phyloP scores from a whole-genome alignment of 2,797 vertebrate genomes.

The Hylomyscus alleni region DNA sequence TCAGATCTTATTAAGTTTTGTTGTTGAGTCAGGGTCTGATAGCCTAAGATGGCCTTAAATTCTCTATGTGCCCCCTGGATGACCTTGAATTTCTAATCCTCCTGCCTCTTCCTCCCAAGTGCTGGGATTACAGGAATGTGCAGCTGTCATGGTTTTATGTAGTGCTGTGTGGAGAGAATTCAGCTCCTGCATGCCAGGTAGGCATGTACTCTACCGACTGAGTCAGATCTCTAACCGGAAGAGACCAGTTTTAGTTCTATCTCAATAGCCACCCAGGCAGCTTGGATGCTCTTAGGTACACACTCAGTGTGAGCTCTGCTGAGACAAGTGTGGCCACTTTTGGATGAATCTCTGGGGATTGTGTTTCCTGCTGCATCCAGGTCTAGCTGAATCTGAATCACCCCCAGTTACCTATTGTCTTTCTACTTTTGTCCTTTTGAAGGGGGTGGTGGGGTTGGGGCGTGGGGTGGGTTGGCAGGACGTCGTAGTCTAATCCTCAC shows the following conservation, averaged over 20 bases:
- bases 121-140: not conserved
- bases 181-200: not conserved
- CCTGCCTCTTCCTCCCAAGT: not conserved
- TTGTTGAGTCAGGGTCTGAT: not conserved
- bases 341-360: not conserved
- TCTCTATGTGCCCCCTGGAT: not conserved
- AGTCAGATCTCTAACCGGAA: not conserved
- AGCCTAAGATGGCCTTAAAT: not conserved
- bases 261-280: not conserved
- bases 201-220: not conserved
- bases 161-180: not conserved
- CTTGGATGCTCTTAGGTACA: not conserved
- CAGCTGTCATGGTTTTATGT: not conserved
- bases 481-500: not conserved
- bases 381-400: not conserved
- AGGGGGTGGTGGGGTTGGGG: accelerated
- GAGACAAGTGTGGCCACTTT: not conserved
- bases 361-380: not conserved
- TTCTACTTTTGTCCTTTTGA: too few species aligned
- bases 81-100: not conserved
- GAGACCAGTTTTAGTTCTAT: not conserved
- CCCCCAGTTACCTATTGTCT: not conserved
- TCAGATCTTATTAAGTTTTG: not conserved
- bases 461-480: not conserved
- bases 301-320: not conserved